Percentiles rank a stretch among this genome's conserved stretches.
Conservation (phyloP, 2,888 invertebrate genomes). For the Clistopyga incitator region DNA sequence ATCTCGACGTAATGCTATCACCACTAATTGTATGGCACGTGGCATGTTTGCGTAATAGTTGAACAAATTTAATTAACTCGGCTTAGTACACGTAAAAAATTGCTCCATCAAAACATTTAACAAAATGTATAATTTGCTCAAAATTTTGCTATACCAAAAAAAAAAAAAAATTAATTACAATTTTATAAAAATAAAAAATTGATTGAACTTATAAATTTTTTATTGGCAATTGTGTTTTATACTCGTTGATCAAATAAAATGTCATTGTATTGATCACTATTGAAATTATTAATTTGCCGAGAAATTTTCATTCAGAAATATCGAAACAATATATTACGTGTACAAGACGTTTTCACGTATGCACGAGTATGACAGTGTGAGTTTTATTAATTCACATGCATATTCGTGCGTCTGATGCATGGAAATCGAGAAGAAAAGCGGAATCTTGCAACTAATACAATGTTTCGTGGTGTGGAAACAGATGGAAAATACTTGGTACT, state of each 20-base stretch:
- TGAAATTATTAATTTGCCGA: background rate
- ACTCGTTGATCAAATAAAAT: background rate
- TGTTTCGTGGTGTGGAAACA: constrained; percentile 82
- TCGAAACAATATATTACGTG: background rate
- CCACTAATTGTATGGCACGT: constrained; percentile 20
- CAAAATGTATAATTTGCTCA: no score
- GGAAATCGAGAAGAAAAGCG: constrained; percentile 12
- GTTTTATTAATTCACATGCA: constrained; percentile 9
- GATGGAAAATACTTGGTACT: constrained; percentile 98
- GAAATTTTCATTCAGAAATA: background rate
- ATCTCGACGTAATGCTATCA: constrained; percentile 23
- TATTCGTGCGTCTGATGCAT: constrained; percentile 51
- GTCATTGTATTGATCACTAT: background rate
- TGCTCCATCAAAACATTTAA: no score
- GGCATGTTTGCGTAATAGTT: constrained; percentile 22
- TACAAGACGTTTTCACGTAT: constrained; percentile 36
- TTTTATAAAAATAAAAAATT: background rate
- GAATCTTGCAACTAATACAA: constrained; percentile 37
- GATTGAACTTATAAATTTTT: background rate
- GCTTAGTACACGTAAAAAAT: constrained; percentile 30
- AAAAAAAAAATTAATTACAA: background rate
- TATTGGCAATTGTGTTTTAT: background rate
- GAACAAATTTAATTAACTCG: constrained; percentile 1
- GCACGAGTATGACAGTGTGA: constrained; percentile 22
- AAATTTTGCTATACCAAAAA: background rate